Conservation (phyloP, 1,140 invertebrate species). For the Tetraneura akinire region DNA sequence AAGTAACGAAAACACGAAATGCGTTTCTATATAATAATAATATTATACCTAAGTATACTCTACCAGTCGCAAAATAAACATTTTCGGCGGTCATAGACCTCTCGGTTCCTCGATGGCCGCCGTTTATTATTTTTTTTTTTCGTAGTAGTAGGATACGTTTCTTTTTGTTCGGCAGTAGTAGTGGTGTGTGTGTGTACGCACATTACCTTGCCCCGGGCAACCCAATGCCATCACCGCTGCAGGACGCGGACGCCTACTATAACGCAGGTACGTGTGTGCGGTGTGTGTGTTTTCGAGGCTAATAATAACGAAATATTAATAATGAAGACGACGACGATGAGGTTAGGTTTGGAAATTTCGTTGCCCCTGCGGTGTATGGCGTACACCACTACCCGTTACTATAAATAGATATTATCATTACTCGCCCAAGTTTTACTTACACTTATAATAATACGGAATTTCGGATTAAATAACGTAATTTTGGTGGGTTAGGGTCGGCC, state of each 20-base stretch:
- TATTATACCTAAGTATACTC: too few relatives aligned
- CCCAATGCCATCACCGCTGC: neutral
- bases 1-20: neutral
- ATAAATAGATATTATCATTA: too few relatives aligned
- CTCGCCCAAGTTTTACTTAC: too few relatives aligned
- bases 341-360: too few relatives aligned
- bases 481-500: too few relatives aligned
- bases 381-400: too few relatives aligned
- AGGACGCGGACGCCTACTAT: neutral
- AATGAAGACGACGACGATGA: neutral
- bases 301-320: neutral
- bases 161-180: slow-evolving; percentile 10
- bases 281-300: neutral
- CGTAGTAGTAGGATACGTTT: neutral
- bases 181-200: too few relatives aligned
- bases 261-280: neutral
- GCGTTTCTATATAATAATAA: neutral
- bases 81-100: slow-evolving; percentile 28
- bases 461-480: too few relatives aligned
- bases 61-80: neutral
- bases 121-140: too few relatives aligned
- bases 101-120: neutral
- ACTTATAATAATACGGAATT: too few relatives aligned
- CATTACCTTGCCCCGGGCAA: slow-evolving; percentile 36
- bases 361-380: too few relatives aligned